These are phyloP conservation scores for Myotis daubentonii DNA, from an alignment of 2,797 vertebrate species.

Conservation along the genomic window DNA sequence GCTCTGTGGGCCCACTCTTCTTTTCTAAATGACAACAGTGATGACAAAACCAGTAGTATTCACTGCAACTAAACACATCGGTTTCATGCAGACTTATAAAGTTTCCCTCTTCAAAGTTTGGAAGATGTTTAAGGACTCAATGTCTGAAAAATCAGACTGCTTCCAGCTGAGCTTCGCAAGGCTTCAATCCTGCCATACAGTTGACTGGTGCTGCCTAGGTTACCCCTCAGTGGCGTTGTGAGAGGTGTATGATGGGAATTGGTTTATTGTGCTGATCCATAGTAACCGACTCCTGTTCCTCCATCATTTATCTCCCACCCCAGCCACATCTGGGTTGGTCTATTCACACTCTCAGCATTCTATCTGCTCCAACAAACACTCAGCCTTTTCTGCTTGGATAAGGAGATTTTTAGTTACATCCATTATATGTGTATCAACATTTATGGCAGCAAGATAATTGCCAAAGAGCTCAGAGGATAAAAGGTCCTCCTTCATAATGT, in stretches of 20 bases:
- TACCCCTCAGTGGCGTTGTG: constrained; percentile 84
- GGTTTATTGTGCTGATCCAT: constrained; percentile 88
- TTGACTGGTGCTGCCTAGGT: constrained; percentile 87
- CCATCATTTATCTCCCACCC: constrained; percentile 88
- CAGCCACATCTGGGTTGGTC: constrained; percentile 88
- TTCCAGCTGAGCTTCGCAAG: constrained; percentile 77
- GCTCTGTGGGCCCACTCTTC: background rate
- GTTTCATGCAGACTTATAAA: constrained; percentile 61
- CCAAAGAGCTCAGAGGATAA: constrained; percentile 87
- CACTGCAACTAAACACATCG: background rate
- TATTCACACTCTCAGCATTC: constrained; percentile 88
- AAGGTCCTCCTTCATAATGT: constrained; percentile 86
- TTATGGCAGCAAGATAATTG: constrained; percentile 90
- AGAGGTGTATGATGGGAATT: constrained; percentile 87
- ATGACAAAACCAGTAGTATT: background rate
- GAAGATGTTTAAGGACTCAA: constrained; percentile 65
- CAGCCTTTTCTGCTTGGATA: constrained; percentile 89
- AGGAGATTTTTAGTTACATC: constrained; percentile 89
- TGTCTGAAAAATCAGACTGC: constrained; percentile 76
- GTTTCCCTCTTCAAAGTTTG: constrained; percentile 66
- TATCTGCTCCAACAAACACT: constrained; percentile 89
- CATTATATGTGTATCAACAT: constrained; percentile 90
- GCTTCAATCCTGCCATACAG: constrained; percentile 83
- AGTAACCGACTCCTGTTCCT: constrained; percentile 86
- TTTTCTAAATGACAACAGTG: background rate